Evolutionary conservation across 2,113 vertebrate genomes (phyloP), one percentile per base, ranked within the genome.

Genomic region (Phalacrocorax carbo): DNA sequence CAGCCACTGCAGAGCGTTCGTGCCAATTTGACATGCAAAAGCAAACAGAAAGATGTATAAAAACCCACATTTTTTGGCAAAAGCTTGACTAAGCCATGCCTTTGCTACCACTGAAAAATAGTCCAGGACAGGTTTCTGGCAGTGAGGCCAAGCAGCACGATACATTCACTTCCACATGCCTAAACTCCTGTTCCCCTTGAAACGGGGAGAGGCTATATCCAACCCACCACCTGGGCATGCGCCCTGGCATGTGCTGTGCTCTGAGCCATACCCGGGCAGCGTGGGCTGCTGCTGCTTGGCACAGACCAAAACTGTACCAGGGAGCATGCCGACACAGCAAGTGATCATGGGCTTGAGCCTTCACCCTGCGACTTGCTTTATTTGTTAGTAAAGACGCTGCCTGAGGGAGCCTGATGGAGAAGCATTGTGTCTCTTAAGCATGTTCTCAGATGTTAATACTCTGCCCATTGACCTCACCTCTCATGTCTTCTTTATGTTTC

Each of bases 61-160:
- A 80, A 0, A 0, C 3, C 1, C 32, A 15, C 12, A 52, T 15
- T 15, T 88, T 91, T 82, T 79, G 85, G 73, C 79, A 79, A 88
- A 34, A 82, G 18, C 23, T 82, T 76, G 75, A 62, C 38, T 78
- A 72, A 82, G 36, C 29, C 19, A 10, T 83, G 75, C 65, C 55
- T 92, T 72, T 86, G 62, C 80, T 86, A 48, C 40, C 77, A 46
- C 34, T 73, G 61, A 87, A 90, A 72, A 91, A 69, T 23, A 83
- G 26, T 30, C 15, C 60, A 69, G 76, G 83, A 86, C 80, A 93
- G 80, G 36, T 51, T 88, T 82, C 86, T 80, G 94, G 38, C 83
- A 86, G 32, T 29, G 40, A 75, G 52, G 57, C 48, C 25, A 46
- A 64, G n/a, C 32, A 70, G 30, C 60, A 22, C 0, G 14, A 26